Evolutionary conservation across 2,113 vertebrate species (phyloP), one percentile per base, ranked within the genome.

Genomic region (Ciconia maguari): DNA sequence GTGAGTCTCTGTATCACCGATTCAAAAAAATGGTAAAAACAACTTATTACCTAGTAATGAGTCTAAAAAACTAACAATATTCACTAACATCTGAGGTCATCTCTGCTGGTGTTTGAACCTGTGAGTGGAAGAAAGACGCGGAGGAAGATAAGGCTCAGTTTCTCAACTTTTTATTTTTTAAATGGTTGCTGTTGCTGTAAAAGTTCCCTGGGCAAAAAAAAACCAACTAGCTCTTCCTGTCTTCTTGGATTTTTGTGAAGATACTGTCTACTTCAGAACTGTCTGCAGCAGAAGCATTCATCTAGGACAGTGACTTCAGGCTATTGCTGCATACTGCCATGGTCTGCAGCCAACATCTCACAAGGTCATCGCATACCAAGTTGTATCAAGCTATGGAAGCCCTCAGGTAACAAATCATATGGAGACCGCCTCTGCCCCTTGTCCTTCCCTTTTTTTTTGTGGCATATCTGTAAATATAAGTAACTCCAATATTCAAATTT

Each of bases 351-450:
- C 51, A 87, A 9, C 34, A 27, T 18, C 61, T 74, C 72, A 60
- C 68, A 78, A 27, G 19, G 61, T 36, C 48, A 51, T 4, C 15
- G 32, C 55, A 25, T 0, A 55, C 11, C 16, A 71, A 81, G 25
- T 20, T 26, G 11, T 6, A 55, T 4, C 10, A 58, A 71, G 18
- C n/a, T 42, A 10, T 3, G 29, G 46, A 68, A 84, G n/a, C 4
- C 22, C 51, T 16, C 32, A 19, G 55, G 41, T 14, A 78, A 70
- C 7, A 78, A 82, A 64, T n/a, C 34, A 34, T 8, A 61, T 2
- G 17, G 38, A 89, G 19, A 42, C 2, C 0, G 1, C 13, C 42
- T 64, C 42, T 4, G 1, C 7, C 26, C 29, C n/a, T 26, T 12
- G 10, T 26, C 48, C 41, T 55, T 68, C 13, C 18, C 7, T n/a